Evolutionary conservation across 2,113 vertebrate species (phyloP).

Genomic region (Cavia aperea): DNA sequence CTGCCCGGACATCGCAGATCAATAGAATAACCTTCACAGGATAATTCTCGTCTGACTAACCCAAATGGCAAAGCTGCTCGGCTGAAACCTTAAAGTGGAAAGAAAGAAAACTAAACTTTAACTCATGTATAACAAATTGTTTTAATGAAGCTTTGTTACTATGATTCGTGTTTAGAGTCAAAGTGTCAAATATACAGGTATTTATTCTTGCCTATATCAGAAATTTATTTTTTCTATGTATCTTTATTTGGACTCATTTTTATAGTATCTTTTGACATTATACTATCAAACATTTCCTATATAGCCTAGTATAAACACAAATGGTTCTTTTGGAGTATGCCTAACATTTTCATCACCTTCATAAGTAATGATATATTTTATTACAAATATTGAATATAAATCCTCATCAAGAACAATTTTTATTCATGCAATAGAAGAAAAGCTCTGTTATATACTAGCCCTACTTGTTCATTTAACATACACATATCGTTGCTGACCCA

Average conservation of each 20-base stretch:
- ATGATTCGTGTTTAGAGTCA: not conserved
- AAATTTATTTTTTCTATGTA: not conserved
- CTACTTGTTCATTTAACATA: not conserved
- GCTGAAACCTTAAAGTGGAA: conserved; percentile 86
- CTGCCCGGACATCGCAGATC: conserved; percentile 98
- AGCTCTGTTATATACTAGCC: not conserved
- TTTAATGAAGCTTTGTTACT: conserved; percentile 51
- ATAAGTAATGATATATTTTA: conserved; percentile 8
- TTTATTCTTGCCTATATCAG: too few relatives aligned
- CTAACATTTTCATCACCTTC: not conserved
- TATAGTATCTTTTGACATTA: conserved; percentile 15
- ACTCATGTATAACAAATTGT: conserved; percentile 4
- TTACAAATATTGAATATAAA: not conserved
- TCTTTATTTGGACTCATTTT: not conserved
- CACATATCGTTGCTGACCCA: not conserved
- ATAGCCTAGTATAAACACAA: not conserved
- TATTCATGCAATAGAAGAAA: not conserved
- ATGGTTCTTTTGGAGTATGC: not conserved
- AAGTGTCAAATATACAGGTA: not conserved
- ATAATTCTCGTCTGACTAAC: conserved; percentile 94
- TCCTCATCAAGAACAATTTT: not conserved
- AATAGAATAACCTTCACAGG: conserved; percentile 98
- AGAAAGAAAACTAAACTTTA: not conserved
- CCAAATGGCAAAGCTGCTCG: conserved; percentile 95
- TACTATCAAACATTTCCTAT: not conserved